Percentiles rank a stretch among this genome's conserved stretches.
phyloP scores from a whole-genome alignment of 2,113 vertebrate species.

The Micromys minutus region DNA sequence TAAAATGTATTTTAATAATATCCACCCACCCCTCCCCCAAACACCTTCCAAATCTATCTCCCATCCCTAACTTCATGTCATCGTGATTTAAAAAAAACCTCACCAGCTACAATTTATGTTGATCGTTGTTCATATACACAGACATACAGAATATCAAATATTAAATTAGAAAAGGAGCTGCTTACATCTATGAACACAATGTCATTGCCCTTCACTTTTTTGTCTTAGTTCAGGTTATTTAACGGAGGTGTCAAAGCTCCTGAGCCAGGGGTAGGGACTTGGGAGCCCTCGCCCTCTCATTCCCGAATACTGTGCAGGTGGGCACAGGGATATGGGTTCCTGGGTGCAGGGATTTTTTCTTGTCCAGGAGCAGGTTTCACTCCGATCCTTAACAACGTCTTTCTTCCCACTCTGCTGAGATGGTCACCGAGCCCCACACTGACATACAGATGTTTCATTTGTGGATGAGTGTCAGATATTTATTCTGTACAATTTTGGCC shows the following conservation, averaged over 20 bases:
- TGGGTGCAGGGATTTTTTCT: too few relatives aligned
- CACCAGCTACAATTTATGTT: neutral
- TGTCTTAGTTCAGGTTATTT: neutral
- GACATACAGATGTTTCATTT: neutral
- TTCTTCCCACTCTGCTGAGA: neutral
- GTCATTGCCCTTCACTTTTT: neutral
- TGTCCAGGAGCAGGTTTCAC: neutral
- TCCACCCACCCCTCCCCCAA: neutral
- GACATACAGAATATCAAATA: neutral
- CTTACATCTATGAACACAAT: neutral
- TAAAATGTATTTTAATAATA: neutral
- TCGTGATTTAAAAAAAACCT: neutral
- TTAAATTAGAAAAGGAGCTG: neutral
- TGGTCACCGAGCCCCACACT: neutral
- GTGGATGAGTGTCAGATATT: neutral
- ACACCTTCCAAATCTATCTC: neutral
- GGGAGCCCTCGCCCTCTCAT: neutral
- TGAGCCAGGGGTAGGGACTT: neutral
- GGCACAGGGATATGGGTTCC: neutral
- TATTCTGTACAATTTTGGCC: neutral
- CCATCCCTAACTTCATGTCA: neutral
- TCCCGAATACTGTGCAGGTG: neutral
- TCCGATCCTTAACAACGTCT: neutral
- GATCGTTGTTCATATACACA: neutral
- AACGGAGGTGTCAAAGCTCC: neutral